phyloP scores from a whole-genome alignment of 2,888 invertebrate genomes.

The Neelides folsomi region DNA sequence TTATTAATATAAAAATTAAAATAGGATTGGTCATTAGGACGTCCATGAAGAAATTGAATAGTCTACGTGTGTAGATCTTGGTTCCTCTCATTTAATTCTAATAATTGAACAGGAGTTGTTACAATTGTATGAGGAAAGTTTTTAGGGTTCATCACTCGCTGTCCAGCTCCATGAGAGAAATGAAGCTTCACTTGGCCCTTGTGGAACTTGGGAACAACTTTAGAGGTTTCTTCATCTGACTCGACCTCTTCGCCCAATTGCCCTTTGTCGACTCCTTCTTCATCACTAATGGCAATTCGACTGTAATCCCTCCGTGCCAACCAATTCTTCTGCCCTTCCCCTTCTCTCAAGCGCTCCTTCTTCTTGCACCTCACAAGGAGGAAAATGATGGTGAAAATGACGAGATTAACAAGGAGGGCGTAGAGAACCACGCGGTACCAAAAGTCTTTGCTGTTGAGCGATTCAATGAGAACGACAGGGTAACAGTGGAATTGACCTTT shows the following conservation, averaged over 20 bases:
- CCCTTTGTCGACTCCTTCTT: constrained; percentile 1
- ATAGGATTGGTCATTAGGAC: no score
- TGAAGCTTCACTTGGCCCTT: not conserved
- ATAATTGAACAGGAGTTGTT: no score
- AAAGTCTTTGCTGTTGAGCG: constrained; percentile 41
- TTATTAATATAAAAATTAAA: no score
- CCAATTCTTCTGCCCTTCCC: constrained; percentile 3
- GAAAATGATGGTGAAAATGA: constrained; percentile 33
- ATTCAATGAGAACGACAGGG: constrained; percentile 41
- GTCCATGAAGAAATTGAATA: no score
- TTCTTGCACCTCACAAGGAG: constrained; percentile 19
- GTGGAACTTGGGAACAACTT: not conserved
- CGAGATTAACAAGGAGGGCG: constrained; percentile 38
- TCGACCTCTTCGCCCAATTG: constrained; percentile 10
- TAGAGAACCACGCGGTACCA: constrained; percentile 42
- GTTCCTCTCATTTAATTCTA: no score
- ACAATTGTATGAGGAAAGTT: no score
- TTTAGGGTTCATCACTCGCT: no score
- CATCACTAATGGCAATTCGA: constrained; percentile 20
- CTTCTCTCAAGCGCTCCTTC: not conserved
- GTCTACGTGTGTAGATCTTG: no score
- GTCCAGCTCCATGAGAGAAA: not conserved
- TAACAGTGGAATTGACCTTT: constrained; percentile 40
- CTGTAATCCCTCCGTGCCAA: constrained; percentile 13
- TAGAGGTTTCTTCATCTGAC: constrained; percentile 5